Percentiles rank a stretch among this genome's conserved stretches.
These are phyloP conservation scores for Eleutherodactylus coqui DNA, from an alignment of 2,797 vertebrate species.

Conservation along the genomic window DNA sequence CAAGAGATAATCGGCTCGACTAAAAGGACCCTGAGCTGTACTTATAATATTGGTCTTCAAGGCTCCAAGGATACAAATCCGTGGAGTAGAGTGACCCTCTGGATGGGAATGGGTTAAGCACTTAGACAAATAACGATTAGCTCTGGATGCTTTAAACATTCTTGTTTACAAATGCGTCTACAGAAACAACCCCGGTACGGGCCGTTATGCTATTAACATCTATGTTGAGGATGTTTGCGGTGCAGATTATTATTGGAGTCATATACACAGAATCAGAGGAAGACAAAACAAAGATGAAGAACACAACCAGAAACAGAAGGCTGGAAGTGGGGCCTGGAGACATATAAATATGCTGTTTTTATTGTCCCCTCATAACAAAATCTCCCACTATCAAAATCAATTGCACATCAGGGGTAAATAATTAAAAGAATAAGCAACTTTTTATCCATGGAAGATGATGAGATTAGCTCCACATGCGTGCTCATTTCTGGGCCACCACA, in stretches of 20 bases:
- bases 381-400: conserved; percentile 58
- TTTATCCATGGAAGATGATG: conserved; percentile 56
- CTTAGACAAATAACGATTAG: conserved; percentile 54
- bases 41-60: neutral
- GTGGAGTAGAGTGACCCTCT: neutral
- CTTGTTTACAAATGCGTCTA: conserved; percentile 70
- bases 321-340: conserved; percentile 63
- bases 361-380: conserved; percentile 62
- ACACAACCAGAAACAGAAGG: conserved; percentile 70
- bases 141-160: conserved; percentile 44
- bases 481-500: conserved; percentile 42
- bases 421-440: conserved; percentile 58
- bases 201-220: conserved; percentile 76
- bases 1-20: no score
- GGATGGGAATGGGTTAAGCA: conserved; percentile 21
- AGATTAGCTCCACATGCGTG: conserved; percentile 55
- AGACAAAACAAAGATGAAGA: conserved; percentile 74
- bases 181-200: conserved; percentile 73
- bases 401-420: conserved; percentile 44
- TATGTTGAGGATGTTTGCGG: conserved; percentile 75
- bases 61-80: neutral
- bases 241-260: conserved; percentile 72
- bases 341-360: conserved; percentile 57
- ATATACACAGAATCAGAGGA: conserved; percentile 72
- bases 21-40: neutral